Conservation (phyloP, 2,113 vertebrate species). For the Trematomus loennbergii region DNA sequence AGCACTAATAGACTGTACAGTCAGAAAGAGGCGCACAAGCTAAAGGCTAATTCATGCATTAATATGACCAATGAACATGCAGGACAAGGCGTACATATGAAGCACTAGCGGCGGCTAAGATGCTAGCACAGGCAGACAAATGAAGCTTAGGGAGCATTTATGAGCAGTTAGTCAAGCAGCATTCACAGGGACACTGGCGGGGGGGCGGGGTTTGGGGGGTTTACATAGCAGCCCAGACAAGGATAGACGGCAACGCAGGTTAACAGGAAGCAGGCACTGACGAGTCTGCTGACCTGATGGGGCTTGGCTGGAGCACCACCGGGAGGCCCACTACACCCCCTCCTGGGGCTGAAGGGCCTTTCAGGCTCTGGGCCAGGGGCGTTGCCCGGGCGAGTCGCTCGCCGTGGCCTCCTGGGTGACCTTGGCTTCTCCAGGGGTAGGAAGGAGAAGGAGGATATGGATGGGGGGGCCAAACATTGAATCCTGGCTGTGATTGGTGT, state of each 20-base stretch:
- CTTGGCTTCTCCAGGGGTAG: slow-evolving; percentile 88
- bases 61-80: slow-evolving; percentile 40
- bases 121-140: slow-evolving; percentile 45
- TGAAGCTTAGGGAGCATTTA: slow-evolving; percentile 51
- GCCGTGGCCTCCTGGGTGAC: slow-evolving; percentile 91
- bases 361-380: slow-evolving; percentile 84
- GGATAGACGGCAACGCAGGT: slow-evolving; percentile 55
- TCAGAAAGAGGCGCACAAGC: slow-evolving; percentile 10
- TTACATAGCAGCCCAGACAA: slow-evolving; percentile 62
- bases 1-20: slow-evolving; percentile 24
- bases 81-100: slow-evolving; percentile 31
- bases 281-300: slow-evolving; percentile 91
- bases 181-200: slow-evolving; percentile 40
- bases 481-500: slow-evolving; percentile 54
- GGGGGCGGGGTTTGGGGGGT: not conserved
- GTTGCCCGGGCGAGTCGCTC: slow-evolving; percentile 87
- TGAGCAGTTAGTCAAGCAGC: slow-evolving; percentile 65
- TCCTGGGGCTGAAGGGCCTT: slow-evolving; percentile 86
- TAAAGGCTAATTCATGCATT: slow-evolving; percentile 6
- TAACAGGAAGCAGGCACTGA: slow-evolving; percentile 84
- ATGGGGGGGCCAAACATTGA: slow-evolving; percentile 41
- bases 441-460: slow-evolving; percentile 73
- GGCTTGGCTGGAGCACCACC: slow-evolving; percentile 83
- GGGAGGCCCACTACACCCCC: slow-evolving; percentile 83
- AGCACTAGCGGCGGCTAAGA: slow-evolving; percentile 32